A percentile compares a stretch with the other conserved stretches of the same genome.
These are phyloP conservation scores for Agriopis leucophaearia DNA, from an alignment of 2,888 invertebrate genomes.

Conservation along the genomic window DNA sequence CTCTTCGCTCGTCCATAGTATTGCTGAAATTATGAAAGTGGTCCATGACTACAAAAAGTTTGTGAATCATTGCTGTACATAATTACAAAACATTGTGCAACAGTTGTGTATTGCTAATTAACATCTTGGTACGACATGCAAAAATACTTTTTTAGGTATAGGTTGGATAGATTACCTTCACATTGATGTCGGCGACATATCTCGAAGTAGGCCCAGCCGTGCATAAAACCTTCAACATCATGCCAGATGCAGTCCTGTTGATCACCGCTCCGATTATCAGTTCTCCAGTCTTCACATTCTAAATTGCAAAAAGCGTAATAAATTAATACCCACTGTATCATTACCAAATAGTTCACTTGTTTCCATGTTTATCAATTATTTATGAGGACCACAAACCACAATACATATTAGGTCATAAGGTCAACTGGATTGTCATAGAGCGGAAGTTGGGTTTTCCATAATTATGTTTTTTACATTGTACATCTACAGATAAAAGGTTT, in stretches of 20 bases:
- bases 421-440: not conserved
- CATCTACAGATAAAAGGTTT: not conserved
- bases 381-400: constrained; percentile 1
- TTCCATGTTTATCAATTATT: constrained; percentile 6
- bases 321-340: not conserved
- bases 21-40: too few species aligned
- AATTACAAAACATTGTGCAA: constrained; percentile 43
- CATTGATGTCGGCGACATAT: constrained; percentile 94
- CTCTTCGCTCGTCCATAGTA: too few species aligned
- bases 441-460: not conserved
- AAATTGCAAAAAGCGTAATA: constrained; percentile 40
- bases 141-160: too few species aligned
- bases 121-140: not conserved
- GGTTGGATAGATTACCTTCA: constrained; percentile 88
- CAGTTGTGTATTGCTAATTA: not conserved
- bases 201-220: constrained; percentile 92
- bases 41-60: too few species aligned
- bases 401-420: constrained; percentile 1
- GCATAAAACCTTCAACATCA: constrained; percentile 94
- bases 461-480: not conserved
- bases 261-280: constrained; percentile 92
- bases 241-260: constrained; percentile 90
- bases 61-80: too few species aligned
- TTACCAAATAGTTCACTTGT: not conserved
- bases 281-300: constrained; percentile 91